A percentile compares a stretch with the other conserved stretches of the same genome.
These are phyloP conservation scores for Lithophane leautieri DNA, from an alignment of 2,888 invertebrate genomes.

Conservation along the genomic window DNA sequence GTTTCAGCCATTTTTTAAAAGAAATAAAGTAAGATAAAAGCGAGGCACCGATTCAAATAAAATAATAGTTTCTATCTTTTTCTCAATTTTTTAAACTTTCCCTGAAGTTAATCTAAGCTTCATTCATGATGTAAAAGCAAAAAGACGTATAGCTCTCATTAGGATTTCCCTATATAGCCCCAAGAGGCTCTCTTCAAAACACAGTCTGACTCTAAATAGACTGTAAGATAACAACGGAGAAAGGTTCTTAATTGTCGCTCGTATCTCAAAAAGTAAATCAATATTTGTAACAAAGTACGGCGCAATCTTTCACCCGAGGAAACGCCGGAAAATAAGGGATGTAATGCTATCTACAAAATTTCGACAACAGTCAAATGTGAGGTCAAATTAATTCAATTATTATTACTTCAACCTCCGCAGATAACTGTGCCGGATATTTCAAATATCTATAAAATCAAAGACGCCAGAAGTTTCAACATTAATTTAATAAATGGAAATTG, in stretches of 20 bases:
- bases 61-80: neutral
- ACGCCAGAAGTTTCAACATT: constrained; percentile 10
- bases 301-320: constrained; percentile 41
- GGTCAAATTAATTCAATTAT: constrained; percentile 31
- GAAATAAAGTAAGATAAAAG: neutral
- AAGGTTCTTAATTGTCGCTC: constrained; percentile 63
- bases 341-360: constrained; percentile 32
- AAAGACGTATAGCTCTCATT: constrained; percentile 23
- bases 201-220: constrained; percentile 44
- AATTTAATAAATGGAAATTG: constrained; percentile 30
- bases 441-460: constrained; percentile 12
- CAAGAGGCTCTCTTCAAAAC: constrained; percentile 41
- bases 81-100: constrained; percentile 1
- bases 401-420: constrained; percentile 19
- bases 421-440: constrained; percentile 16
- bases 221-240: constrained; percentile 51
- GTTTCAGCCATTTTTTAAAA: neutral
- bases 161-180: constrained; percentile 24
- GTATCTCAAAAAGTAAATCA: constrained; percentile 60
- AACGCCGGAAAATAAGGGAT: constrained; percentile 30
- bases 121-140: constrained; percentile 17
- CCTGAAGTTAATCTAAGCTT: neutral
- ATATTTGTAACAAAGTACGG: constrained; percentile 65
- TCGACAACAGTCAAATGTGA: constrained; percentile 24
- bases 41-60: neutral